These are phyloP conservation scores for Platygyra sinensis DNA, from an alignment of 64 coral and sea anemone species.

Conservation along the genomic window DNA sequence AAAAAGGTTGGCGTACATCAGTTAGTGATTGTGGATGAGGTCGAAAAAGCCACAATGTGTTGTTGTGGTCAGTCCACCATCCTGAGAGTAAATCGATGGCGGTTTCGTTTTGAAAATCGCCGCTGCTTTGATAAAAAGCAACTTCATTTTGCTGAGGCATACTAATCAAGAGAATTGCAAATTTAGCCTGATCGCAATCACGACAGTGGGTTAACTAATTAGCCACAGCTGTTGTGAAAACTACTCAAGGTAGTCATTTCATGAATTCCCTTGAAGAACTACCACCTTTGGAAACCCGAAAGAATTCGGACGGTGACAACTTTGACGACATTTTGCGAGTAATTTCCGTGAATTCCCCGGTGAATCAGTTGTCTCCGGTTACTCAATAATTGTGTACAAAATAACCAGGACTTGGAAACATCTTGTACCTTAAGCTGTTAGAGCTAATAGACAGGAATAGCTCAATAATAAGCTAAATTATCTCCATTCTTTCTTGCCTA, in stretches of 20 bases:
- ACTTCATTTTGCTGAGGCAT: no score
- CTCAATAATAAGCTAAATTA: conserved; percentile 10
- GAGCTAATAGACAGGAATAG: conserved; percentile 10
- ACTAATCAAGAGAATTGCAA: not conserved
- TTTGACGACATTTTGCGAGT: not conserved
- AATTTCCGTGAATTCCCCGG: not conserved
- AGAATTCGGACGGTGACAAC: not conserved
- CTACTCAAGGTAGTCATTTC: not conserved
- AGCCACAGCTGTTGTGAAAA: not conserved
- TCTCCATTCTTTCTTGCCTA: not conserved
- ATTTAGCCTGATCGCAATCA: not conserved
- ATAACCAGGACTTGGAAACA: not conserved
- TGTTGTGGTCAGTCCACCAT: not conserved
- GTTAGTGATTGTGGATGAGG: not conserved
- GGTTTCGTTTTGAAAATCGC: not conserved
- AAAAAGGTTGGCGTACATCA: not conserved
- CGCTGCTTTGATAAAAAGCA: not conserved
- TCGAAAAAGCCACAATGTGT: not conserved
- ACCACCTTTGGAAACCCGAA: not conserved
- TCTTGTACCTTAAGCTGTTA: not conserved
- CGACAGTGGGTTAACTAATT: not conserved
- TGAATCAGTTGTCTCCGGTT: not conserved
- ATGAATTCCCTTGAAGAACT: not conserved
- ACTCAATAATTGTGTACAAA: not conserved
- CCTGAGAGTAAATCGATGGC: not conserved